Evolutionary conservation across 2,797 vertebrate genomes (phyloP).

Genomic region (Malurus leucopterus): DNA sequence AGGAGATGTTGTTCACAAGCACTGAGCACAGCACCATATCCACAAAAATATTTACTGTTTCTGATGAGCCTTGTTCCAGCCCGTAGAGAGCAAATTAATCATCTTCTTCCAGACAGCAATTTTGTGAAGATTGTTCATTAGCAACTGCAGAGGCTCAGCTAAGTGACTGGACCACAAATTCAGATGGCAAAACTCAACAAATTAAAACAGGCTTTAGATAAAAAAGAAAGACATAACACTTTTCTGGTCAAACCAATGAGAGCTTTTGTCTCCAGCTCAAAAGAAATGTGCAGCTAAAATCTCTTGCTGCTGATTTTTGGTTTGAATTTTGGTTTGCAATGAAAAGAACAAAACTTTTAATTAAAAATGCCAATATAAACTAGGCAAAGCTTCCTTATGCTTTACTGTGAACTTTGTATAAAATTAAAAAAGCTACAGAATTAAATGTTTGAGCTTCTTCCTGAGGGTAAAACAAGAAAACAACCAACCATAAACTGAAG

Average conservation of each 20-base stretch:
- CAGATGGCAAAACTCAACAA: neutral
- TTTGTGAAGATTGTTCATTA: neutral
- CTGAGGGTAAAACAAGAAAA: constrained; percentile 8
- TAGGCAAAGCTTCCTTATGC: neutral
- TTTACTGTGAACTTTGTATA: neutral
- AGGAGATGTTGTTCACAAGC: neutral
- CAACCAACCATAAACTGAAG: neutral
- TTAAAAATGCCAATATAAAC: neutral
- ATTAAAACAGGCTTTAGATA: neutral
- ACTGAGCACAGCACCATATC: neutral
- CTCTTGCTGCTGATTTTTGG: neutral
- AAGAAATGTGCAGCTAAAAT: neutral
- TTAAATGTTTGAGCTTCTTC: neutral
- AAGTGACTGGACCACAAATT: neutral
- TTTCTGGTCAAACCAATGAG: neutral
- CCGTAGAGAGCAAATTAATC: neutral
- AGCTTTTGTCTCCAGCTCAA: neutral
- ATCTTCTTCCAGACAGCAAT: neutral
- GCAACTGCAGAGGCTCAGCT: neutral
- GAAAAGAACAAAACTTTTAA: neutral
- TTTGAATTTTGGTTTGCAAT: neutral
- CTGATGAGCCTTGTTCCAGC: neutral
- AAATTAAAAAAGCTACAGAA: neutral
- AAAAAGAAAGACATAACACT: neutral
- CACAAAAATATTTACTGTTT: neutral